Base-by-base conservation (phyloP, 2,888 invertebrate genomes). In the Adela reaumurella region DNA sequence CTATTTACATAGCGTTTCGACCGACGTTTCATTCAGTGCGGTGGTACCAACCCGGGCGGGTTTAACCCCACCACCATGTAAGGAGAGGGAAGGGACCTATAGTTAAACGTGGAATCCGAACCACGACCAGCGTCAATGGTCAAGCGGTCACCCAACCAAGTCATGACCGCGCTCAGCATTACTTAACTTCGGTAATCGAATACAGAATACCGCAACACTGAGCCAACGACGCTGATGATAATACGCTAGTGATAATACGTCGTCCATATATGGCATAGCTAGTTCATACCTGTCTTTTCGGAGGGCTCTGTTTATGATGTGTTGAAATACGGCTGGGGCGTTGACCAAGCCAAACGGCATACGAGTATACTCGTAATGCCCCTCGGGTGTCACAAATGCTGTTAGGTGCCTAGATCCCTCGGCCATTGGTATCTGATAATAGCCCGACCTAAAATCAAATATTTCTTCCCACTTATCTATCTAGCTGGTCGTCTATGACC, bases 371-470 rank as follows among this genome's bases (percentile, higher is more conserved):
- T 63, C 57, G 42, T 54, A 63, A 19, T 59, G 59, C 1, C 60
- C 58, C 16, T 55, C 55, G 1, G 58, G 60, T 0, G 59, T 60
- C 0, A 63, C 55, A 49, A 65, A 63, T 1, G 61, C 57, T 0
- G 62, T 64, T 24, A 57, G 58, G 45, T 61, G 57, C 19, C 51
- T 49, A 17, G 59, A 57, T 5, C 49, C 49, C 19, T 57, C 46
- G 8, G 58, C 50, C 18, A 67, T 50, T 3, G 56, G 54, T 0
- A 67, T 58, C 48, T 67, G 65, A 42, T 65, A 64, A 51, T 63
- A 64, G 0, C 62, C 63, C 19, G 61, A 62, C 3, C 57, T 56
- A 2, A 66, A 46, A 46, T 62, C 61, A 63, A 64, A 42, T 51
- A 58, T 11, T 47, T 55, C 6, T 59, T 58, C 4, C 58, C 57